Conservation (phyloP, 2,888 invertebrate species). For the Octodonta nipae region DNA sequence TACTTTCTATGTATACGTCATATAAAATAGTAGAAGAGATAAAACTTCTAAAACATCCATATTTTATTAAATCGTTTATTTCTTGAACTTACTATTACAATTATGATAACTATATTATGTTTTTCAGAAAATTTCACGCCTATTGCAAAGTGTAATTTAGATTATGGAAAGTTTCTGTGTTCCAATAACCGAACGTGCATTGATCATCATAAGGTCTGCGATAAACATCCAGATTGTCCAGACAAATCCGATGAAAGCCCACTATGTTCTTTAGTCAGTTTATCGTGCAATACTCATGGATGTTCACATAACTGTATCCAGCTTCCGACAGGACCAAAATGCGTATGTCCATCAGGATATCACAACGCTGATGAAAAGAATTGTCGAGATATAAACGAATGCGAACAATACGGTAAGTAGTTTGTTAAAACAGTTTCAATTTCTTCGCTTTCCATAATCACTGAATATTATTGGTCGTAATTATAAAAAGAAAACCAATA, state of each 20-base stretch:
- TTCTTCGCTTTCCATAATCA: too few species aligned
- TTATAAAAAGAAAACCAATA: too few species aligned
- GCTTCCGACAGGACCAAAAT: constrained; percentile 41
- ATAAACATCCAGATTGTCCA: constrained; percentile 42
- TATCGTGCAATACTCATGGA: constrained; percentile 27
- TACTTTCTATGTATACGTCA: too few species aligned
- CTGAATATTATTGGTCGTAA: too few species aligned
- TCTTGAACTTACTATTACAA: too few species aligned
- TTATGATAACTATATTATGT: too few species aligned
- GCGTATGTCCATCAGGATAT: constrained; percentile 43
- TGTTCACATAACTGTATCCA: constrained; percentile 35
- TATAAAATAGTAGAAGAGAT: too few species aligned
- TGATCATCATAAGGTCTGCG: constrained; percentile 39
- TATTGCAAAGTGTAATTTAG: constrained; percentile 36
- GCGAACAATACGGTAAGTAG: constrained; percentile 41
- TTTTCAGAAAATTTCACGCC: constrained; percentile 27
- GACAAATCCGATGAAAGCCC: constrained; percentile 50
- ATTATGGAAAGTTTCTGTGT: constrained; percentile 41
- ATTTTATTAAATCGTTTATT: too few species aligned
- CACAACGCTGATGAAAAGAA: constrained; percentile 30
- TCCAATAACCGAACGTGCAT: constrained; percentile 43
- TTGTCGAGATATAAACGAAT: constrained; percentile 52
- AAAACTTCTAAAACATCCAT: too few species aligned
- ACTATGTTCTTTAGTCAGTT: constrained; percentile 23
- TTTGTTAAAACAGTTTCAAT: not conserved